These are phyloP conservation scores for Florisuga fusca DNA, from an alignment of 2,797 vertebrate species.

Conservation along the genomic window DNA sequence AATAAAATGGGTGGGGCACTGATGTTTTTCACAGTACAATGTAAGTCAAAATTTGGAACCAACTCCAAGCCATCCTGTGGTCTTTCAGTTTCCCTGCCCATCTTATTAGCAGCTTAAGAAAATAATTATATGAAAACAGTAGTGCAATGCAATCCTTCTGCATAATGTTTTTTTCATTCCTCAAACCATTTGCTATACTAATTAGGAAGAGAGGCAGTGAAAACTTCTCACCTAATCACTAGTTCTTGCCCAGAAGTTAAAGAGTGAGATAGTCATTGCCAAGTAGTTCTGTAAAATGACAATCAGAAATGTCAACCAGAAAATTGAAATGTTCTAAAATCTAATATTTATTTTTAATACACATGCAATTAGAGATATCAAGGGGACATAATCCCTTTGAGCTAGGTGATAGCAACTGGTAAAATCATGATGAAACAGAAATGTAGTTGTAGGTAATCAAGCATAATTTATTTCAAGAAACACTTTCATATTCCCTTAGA, in stretches of 20 bases:
- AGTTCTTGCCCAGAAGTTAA: conserved; percentile 12
- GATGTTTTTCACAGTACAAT: neutral
- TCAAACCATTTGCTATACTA: neutral
- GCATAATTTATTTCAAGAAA: neutral
- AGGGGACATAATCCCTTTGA: neutral
- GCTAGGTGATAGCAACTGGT: neutral
- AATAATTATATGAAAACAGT: neutral
- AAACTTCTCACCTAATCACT: neutral
- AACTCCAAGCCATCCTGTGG: neutral
- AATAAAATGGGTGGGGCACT: neutral
- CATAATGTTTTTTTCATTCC: neutral
- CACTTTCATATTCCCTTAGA: neutral
- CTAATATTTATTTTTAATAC: neutral
- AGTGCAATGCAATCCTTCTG: neutral
- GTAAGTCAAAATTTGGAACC: neutral
- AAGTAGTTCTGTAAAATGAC: neutral
- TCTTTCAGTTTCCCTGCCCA: neutral
- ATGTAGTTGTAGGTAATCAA: neutral
- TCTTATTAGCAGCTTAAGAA: neutral
- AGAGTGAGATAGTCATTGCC: neutral
- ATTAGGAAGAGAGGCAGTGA: neutral
- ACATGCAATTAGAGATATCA: neutral
- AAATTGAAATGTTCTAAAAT: neutral
- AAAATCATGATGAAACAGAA: neutral
- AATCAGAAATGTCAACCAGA: neutral